Conservation (phyloP, 2,888 invertebrate species). For the Ferrisia virgata region DNA sequence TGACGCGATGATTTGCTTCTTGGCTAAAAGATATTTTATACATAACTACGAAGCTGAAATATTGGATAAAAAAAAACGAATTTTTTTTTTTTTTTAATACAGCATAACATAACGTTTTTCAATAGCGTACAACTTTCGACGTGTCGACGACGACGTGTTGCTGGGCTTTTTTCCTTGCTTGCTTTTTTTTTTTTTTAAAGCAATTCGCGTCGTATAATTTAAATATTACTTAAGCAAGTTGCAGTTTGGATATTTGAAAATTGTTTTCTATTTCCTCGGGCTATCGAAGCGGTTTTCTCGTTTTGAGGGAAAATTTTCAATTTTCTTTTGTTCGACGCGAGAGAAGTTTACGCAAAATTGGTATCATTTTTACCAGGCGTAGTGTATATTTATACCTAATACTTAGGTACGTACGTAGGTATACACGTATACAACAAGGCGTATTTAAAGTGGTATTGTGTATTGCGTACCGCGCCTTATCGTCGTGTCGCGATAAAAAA, state of each 20-base stretch:
- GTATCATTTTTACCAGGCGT: conserved; percentile 35
- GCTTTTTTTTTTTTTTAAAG: background rate
- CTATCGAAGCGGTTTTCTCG: conserved; percentile 33
- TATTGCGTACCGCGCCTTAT: background rate
- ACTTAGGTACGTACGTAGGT: background rate
- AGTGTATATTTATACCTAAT: no score
- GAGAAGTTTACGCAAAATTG: conserved; percentile 28
- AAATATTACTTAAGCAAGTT: conserved; percentile 32
- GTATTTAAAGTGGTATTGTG: conserved; percentile 37
- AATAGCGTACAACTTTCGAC: background rate
- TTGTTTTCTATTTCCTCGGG: conserved; percentile 36
- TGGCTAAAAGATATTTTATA: no score
- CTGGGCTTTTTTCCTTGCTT: background rate
- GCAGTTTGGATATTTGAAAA: conserved; percentile 33
- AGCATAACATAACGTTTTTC: no score
- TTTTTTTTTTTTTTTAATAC: no score
- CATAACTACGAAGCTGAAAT: no score
- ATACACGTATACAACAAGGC: background rate
- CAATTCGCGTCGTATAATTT: conserved; percentile 18
- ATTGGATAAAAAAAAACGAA: no score
- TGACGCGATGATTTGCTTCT: no score
- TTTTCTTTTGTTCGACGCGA: conserved; percentile 27
- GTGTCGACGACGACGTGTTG: background rate
- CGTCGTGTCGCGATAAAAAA: background rate
- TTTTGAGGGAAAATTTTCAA: conserved; percentile 19